A percentile compares a stretch with the other conserved stretches of the same genome.
These are phyloP conservation scores for Zosterops pallidus DNA, from an alignment of 2,113 vertebrate genomes.

Conservation along the genomic window DNA sequence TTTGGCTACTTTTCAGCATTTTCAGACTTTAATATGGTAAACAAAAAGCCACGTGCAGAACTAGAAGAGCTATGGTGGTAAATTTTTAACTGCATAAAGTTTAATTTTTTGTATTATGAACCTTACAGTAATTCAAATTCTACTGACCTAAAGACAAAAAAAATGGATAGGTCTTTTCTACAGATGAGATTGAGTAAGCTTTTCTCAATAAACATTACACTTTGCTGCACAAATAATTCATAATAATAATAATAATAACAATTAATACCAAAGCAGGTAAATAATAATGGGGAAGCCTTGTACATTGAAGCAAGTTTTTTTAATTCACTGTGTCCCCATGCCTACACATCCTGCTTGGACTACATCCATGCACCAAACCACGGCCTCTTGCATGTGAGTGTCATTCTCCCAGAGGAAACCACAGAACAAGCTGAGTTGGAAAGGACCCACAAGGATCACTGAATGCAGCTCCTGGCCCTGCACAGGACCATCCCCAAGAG, in stretches of 20 bases:
- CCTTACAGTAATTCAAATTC: not conserved
- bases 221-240: not conserved
- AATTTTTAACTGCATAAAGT: not conserved
- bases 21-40: not conserved
- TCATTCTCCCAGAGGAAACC: not conserved
- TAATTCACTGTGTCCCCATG: not conserved
- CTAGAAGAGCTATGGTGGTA: not conserved
- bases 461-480: not conserved
- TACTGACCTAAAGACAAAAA: not conserved
- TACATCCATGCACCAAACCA: fast-evolving
- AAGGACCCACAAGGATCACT: not conserved
- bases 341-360: not conserved
- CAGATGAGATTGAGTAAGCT: not conserved
- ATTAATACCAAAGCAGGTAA: not conserved
- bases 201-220: not conserved
- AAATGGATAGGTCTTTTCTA: not conserved
- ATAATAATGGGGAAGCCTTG: not conserved
- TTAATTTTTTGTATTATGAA: not conserved
- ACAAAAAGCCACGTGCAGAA: not conserved
- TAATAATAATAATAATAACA: not conserved
- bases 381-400: fast-evolving
- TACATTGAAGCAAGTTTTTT: not conserved
- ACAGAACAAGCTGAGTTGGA: not conserved
- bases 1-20: not conserved
- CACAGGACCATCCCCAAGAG: not conserved